A percentile compares a stretch with the other conserved stretches of the same genome.
Conservation (phyloP, 1,140 invertebrate genomes). For the Trachelipus rathkii region DNA sequence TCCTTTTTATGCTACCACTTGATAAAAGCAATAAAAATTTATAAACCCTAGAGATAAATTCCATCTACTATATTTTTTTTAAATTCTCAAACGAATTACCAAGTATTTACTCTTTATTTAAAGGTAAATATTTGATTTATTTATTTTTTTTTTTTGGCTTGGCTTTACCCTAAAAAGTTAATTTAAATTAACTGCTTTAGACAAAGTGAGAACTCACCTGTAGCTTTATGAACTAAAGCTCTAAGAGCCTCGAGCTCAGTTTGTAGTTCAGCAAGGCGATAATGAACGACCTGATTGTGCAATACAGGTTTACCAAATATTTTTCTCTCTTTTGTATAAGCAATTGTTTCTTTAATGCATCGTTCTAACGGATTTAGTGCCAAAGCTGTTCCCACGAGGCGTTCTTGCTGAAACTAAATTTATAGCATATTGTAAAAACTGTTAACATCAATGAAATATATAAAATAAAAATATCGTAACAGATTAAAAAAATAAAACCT, state of each 20-base stretch:
- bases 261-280: slow-evolving; percentile 94
- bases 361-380: slow-evolving; percentile 90
- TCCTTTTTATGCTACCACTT: too few relatives aligned
- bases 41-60: too few relatives aligned
- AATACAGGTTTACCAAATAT: slow-evolving; percentile 85
- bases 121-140: too few relatives aligned
- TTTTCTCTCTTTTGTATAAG: slow-evolving; percentile 89
- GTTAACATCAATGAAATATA: too few relatives aligned
- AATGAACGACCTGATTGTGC: slow-evolving; percentile 71
- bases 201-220: slow-evolving; percentile 42
- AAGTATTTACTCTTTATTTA: too few relatives aligned
- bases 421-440: too few relatives aligned
- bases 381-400: slow-evolving; percentile 89
- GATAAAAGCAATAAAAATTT: too few relatives aligned
- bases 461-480: too few relatives aligned
- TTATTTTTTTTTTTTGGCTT: too few relatives aligned
- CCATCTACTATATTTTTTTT: too few relatives aligned
- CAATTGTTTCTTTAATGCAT: slow-evolving; percentile 85
- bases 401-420: slow-evolving; percentile 56
- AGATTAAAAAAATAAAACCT: too few relatives aligned
- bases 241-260: slow-evolving; percentile 73
- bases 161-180: not conserved
- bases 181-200: not conserved
- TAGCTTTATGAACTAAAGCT: slow-evolving; percentile 36
- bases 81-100: too few relatives aligned